These are phyloP conservation scores for Lagenorhynchus albirostris DNA, from an alignment of 2,113 vertebrate genomes.

Conservation along the genomic window DNA sequence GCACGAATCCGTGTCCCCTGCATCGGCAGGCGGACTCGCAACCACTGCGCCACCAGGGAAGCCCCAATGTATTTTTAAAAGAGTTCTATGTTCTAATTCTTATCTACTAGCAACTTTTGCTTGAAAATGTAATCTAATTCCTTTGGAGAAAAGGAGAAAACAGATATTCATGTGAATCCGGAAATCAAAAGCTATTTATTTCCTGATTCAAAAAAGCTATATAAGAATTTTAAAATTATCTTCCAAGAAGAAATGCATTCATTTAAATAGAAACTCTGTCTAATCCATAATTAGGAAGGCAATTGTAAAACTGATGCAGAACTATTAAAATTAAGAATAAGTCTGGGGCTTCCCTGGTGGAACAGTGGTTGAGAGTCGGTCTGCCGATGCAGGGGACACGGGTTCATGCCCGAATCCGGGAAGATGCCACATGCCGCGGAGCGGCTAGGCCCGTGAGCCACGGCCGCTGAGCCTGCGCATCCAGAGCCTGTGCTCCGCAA, in stretches of 20 bases:
- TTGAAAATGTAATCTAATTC: neutral
- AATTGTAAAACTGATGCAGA: neutral
- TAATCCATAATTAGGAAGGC: neutral
- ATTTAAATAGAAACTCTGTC: neutral
- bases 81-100: neutral
- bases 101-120: neutral
- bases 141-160: neutral
- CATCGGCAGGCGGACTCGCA: too few relatives aligned
- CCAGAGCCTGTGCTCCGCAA: too few relatives aligned
- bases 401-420: too few relatives aligned
- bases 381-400: too few relatives aligned
- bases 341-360: neutral
- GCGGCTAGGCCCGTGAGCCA: too few relatives aligned
- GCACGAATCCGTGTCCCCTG: too few relatives aligned
- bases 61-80: neutral
- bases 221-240: constrained; percentile 25
- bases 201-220: neutral
- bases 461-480: too few relatives aligned
- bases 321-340: neutral
- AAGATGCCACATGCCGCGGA: too few relatives aligned
- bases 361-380: too few relatives aligned
- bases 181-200: neutral
- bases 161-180: neutral
- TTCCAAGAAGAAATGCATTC: neutral
- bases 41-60: too few relatives aligned